A percentile compares a stretch with the other conserved stretches of the same genome.
These are phyloP conservation scores for Habroteleia sp. DNA, from an alignment of 2,888 invertebrate species.

Conservation along the genomic window DNA sequence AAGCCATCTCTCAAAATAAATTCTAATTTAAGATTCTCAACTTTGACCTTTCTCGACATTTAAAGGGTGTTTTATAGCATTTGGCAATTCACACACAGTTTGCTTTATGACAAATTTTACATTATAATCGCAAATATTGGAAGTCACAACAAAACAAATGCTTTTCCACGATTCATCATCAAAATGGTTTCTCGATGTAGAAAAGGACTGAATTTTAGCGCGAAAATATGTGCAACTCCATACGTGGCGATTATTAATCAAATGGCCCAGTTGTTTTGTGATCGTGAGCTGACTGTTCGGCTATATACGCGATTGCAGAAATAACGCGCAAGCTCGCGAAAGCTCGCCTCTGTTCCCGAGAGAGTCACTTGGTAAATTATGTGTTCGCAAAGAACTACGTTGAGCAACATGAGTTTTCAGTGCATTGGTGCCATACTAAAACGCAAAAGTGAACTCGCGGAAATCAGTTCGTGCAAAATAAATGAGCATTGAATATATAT, in stretches of 20 bases:
- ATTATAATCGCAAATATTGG: too few relatives aligned
- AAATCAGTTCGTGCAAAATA: slow-evolving; percentile 39
- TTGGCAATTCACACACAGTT: too few relatives aligned
- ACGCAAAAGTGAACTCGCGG: slow-evolving; percentile 24
- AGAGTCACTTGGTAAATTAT: slow-evolving; percentile 42
- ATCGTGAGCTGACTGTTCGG: background rate
- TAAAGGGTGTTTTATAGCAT: background rate
- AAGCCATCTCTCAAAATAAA: too few relatives aligned
- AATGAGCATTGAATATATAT: slow-evolving; percentile 30
- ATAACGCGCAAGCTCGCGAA: slow-evolving; percentile 24
- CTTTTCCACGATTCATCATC: background rate
- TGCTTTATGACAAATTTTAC: too few relatives aligned
- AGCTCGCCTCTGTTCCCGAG: slow-evolving; percentile 16
- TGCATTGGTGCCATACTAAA: slow-evolving; percentile 3
- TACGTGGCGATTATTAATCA: slow-evolving; percentile 5
- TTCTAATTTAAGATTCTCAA: too few relatives aligned
- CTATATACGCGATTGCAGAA: background rate
- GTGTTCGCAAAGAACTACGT: slow-evolving; percentile 39
- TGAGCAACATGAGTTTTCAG: slow-evolving; percentile 37
- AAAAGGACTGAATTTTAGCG: background rate
- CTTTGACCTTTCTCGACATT: slow-evolving; percentile 16
- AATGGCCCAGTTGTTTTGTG: slow-evolving; percentile 6
- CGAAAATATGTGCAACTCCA: background rate
- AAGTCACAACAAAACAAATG: too few relatives aligned
- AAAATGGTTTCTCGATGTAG: background rate